Base-by-base conservation (phyloP, 1,140 invertebrate species). In the Homarus americanus region DNA sequence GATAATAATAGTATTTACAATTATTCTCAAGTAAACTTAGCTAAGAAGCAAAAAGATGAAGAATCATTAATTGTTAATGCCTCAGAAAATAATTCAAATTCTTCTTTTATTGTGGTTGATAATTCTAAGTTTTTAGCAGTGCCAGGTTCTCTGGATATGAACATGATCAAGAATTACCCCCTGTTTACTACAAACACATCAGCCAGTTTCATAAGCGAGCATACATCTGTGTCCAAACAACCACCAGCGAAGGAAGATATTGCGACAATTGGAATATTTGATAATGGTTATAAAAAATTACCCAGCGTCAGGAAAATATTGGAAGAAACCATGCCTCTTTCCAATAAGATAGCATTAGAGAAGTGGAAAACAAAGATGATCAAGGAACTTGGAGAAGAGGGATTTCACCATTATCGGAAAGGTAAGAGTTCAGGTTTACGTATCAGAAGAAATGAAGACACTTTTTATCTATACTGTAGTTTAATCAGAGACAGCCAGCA, bases 301-400 rank as follows among this genome's bases (percentile, higher is more conserved):
- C 86, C 86, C 17, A 88, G 86, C 72, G 86, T 88, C 12, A 88
- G 86, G n/a, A 88, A 80, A 53, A 88, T 88, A 24, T 41, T 88
- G 58, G 86, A 88, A 34, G 76, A 76, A 32, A 88, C 86, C n/a
- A 88, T 88, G 86, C 76, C 86, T 28, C 28, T 32, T n/a, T 20
- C 58, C 4, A 69, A 80, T 41, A 80, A 58, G 41, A 80, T 79
- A 44, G 49, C 66, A 17, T 44, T 88, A 24, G 76, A 88, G 38
- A 80, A 44, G 34, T 88, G 86, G 86, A 79, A 88, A 78, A 58
- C 86, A 79, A 88, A 88, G 76, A 88, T 88, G 86, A 82, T 88
- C 63, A 82, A 36, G n/a, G 38, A 88, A 69, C 78, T 88, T 15
- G 86, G 86, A 69, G 53, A 88, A 49, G 86, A 88, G 0, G 86